Evolutionary conservation across 1,140 invertebrate species (phyloP).

Genomic region (Cyclargus thomasi): DNA sequence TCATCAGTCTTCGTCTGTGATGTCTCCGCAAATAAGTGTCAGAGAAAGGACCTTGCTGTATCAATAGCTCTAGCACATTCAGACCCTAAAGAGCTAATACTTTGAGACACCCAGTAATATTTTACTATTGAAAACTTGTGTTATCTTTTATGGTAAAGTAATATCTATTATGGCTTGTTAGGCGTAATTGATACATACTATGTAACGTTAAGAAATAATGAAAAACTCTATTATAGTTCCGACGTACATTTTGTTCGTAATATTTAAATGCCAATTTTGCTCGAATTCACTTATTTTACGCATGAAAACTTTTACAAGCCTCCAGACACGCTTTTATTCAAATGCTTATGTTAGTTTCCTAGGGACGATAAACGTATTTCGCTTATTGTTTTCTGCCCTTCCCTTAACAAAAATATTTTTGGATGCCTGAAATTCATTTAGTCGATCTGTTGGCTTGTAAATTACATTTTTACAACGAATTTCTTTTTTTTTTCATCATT

Average conservation of each 20-base stretch:
- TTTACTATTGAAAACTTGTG: no score
- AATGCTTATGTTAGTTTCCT: slow-evolving; percentile 20
- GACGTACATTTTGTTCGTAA: background rate
- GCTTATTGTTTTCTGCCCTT: slow-evolving; percentile 15
- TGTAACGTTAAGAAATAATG: background rate
- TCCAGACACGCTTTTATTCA: slow-evolving; percentile 25
- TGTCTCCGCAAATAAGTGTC: no score
- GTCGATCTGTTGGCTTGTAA: background rate
- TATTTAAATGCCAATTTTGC: slow-evolving; percentile 2
- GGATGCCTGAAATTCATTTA: background rate
- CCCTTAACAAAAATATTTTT: background rate
- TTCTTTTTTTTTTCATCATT: slow-evolving; percentile 12
- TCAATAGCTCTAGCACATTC: no score
- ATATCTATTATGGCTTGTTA: no score
- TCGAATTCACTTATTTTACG: slow-evolving; percentile 16
- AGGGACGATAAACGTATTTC: slow-evolving; percentile 15
- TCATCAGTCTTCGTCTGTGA: no score
- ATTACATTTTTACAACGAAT: background rate
- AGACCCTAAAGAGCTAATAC: no score
- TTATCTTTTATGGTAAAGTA: no score
- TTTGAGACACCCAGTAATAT: no score
- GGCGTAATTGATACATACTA: no score
- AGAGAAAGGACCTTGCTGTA: no score
- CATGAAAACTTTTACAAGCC: slow-evolving; percentile 18
- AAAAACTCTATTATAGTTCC: no score